phyloP scores from a whole-genome alignment of 2,888 invertebrate genomes.

The Altica lythri region DNA sequence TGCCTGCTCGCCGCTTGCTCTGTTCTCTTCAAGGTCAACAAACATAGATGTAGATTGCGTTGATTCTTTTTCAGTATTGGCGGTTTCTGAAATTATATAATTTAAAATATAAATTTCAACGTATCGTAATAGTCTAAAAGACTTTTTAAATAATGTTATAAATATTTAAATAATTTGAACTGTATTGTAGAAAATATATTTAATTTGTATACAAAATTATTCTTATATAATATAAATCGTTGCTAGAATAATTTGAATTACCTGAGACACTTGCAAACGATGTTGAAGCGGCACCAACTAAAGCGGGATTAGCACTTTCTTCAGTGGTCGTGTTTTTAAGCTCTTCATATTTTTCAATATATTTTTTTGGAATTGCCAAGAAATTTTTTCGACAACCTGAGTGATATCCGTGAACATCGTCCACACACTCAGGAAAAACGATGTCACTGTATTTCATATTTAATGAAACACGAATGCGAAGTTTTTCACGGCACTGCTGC shows the following conservation, averaged over 20 bases:
- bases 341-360: slow-evolving; percentile 8
- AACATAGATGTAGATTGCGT: slow-evolving; percentile 6
- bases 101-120: neutral
- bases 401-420: slow-evolving; percentile 14
- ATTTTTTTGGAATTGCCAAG: slow-evolving; percentile 5
- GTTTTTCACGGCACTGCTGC: neutral
- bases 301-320: neutral
- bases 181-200: neutral
- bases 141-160: neutral
- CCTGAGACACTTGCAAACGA: slow-evolving; percentile 13
- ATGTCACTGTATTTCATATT: slow-evolving; percentile 4
- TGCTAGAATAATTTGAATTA: slow-evolving; percentile 1
- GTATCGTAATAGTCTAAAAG: neutral
- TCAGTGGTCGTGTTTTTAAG: slow-evolving; percentile 1
- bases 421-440: slow-evolving; percentile 7
- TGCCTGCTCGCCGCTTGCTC: too few relatives aligned
- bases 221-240: neutral
- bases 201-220: neutral
- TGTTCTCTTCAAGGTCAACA: slow-evolving; percentile 2
- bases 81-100: slow-evolving; percentile 1
- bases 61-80: neutral
- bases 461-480: slow-evolving; percentile 3
- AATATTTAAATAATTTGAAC: neutral
- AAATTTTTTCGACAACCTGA: slow-evolving; percentile 11
- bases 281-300: slow-evolving; percentile 2